Base-by-base conservation (phyloP, 1,140 invertebrate species). In the Penaeus japonicus region DNA sequence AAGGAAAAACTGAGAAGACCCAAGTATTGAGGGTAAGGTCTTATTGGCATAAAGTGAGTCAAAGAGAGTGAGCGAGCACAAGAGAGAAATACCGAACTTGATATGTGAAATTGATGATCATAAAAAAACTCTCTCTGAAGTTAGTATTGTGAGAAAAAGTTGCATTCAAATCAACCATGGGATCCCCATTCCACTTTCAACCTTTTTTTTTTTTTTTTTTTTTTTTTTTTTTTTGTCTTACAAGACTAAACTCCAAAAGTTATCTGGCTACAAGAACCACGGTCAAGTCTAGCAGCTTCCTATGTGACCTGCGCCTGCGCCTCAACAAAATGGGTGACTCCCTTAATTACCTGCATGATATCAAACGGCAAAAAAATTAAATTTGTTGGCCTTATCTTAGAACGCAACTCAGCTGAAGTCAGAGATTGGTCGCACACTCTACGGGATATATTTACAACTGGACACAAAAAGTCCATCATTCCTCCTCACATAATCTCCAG, bases 251-350 rank as follows among this genome's bases (percentile, higher is more conserved):
- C 83, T 80, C 80, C 57, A 59, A 27, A 73, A 82, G 80, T 88
- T 83, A 88, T 78, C 85, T 47, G 81, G 73, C 87, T 88, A 88
- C 54, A 88, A 82, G 87, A 88, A 88, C 87, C 87, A 87, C 82
- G 73, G 78, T 85, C 84, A 85, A 88, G 87, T 88, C 87, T 88
- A 88, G 87, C 87, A 88, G 87, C 80, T 88, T 88, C 87, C 87
- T 88, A 88, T 88, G 87, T 88, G 87, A 88, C 87, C 87, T 88
- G 87, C 87, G 87, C 87, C 87, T 88, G 87, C 87, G 87, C 87
- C 87, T 88, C 87, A 88, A 88, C 87, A 88, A 88, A 88, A 88
- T 88, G 87, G 87, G 87, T 88, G 79, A 88, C 47, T 88, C 87
- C 87, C 87, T 88, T 88, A 73, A 83, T 82, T 83, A 88, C 80